A percentile compares a stretch with the other conserved stretches of the same genome.
Evolutionary conservation across 2,797 vertebrate genomes (phyloP).

Genomic region (Amniataba percoides): DNA sequence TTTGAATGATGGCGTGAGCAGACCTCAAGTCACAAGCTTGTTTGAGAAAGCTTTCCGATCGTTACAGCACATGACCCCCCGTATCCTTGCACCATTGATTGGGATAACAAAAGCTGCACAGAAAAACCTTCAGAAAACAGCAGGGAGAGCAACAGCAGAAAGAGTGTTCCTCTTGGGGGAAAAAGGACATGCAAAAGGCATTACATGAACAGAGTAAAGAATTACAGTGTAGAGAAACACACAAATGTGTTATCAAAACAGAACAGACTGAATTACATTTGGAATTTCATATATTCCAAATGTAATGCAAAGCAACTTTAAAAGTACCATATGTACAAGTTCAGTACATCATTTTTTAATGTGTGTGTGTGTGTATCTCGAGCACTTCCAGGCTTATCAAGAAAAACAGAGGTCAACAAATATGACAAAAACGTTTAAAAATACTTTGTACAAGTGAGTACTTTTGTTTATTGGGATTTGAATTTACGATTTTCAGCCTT

Average conservation of each 20-base stretch:
- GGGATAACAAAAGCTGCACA: background rate
- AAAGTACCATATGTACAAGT: background rate
- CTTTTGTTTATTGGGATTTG: constrained; percentile 16
- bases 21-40: background rate
- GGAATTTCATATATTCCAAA: background rate
- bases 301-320: background rate
- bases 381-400: background rate
- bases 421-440: background rate
- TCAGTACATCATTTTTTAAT: too few relatives aligned
- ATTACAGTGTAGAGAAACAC: background rate
- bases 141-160: background rate
- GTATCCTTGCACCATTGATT: background rate
- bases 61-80: background rate
- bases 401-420: background rate
- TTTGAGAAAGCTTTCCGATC: background rate
- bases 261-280: background rate
- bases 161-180: background rate
- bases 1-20: background rate
- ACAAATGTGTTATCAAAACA: background rate
- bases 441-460: background rate
- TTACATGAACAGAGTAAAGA: background rate
- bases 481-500: constrained; percentile 19
- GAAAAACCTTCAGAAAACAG: background rate
- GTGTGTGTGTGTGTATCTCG: too few relatives aligned
- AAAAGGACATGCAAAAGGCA: background rate